Base-by-base conservation (phyloP, 2,797 vertebrate genomes). In the Mionectes olivaceus region DNA sequence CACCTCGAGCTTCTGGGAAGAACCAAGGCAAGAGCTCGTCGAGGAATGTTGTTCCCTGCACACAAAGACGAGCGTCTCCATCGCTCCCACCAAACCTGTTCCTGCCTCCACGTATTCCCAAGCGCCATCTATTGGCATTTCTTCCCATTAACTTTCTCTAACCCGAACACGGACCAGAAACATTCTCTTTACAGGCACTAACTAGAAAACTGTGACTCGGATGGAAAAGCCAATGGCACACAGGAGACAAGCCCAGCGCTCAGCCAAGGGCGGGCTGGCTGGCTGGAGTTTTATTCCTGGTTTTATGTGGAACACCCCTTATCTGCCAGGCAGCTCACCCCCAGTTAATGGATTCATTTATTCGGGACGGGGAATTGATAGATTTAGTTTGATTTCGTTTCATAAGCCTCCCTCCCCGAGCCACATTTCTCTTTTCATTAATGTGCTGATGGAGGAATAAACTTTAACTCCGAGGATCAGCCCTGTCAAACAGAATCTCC, bases 401-500 rank as follows among this genome's bases (percentile, higher is more conserved):
- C 60, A 17, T 94, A 94, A 96, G 87, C 92, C 83, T 57, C 27
- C 71, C 70, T 96, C 95, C 87, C 68, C 1, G 3, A 87, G 93
- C 95, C 79, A 47, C 43, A 0, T 75, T 96, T 93, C 92, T 75
- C 81, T 83, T 94, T 81, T 84, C 92, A 87, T 95, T 92, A 92
- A 57, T 10, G 76, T 56, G 80, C 63, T 87, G 95, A 93, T 95
- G 76, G 56, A 93, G 63, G 90, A 95, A 96, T 93, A 91, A 94
- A 92, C 41, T 89, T 63, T 83, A 94, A 91, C 70, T 90, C 75
- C 0, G 3, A 86, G 92, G 92, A 94, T 96, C 89, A 94, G 64
- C 70, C 39, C 89, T 93, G 91, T 94, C 96, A 93, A 78, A 80
- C 23, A 49, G 64, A 81, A 87, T 87, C 74, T 64, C 43, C 78